Evolutionary conservation across 2,797 vertebrate genomes (phyloP).

Genomic region (Sardinella longiceps): DNA sequence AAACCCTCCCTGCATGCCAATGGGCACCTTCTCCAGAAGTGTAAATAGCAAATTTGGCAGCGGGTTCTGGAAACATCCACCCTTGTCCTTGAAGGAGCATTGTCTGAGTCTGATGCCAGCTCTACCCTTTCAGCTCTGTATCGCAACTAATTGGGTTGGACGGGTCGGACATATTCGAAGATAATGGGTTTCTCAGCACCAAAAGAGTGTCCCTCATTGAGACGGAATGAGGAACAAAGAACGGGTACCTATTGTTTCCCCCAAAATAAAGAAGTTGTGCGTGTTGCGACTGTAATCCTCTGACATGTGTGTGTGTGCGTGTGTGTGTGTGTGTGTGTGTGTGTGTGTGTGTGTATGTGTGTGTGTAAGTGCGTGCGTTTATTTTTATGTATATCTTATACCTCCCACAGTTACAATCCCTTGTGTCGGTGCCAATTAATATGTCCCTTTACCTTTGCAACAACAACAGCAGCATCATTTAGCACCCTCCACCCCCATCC

Average conservation of each 20-base stretch:
- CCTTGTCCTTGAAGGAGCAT: constrained; percentile 18
- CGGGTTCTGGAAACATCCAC: neutral
- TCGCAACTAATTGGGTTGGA: neutral
- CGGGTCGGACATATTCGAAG: constrained; percentile 14
- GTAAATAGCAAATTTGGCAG: constrained; percentile 27
- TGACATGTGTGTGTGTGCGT: neutral
- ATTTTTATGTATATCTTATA: neutral
- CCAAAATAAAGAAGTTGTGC: neutral
- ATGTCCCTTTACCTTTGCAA: constrained; percentile 19
- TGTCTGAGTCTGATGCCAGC: constrained; percentile 3
- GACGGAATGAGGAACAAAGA: neutral
- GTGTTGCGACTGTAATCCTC: neutral
- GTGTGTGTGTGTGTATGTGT: constrained; percentile 4
- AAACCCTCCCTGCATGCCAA: constrained; percentile 17
- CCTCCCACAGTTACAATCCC: neutral
- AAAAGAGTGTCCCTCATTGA: constrained; percentile 18
- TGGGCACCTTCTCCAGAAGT: constrained; percentile 24
- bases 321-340: neutral
- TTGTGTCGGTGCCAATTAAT: neutral
- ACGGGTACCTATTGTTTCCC: neutral
- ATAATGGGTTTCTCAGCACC: constrained; percentile 24
- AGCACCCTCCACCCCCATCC: neutral
- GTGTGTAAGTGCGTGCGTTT: constrained; percentile 5
- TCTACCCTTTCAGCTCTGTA: constrained; percentile 11
- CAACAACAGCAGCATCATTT: constrained; percentile 1